These are phyloP conservation scores for Hippocampus kuda DNA, from an alignment of 2,797 vertebrate genomes.

Conservation along the genomic window DNA sequence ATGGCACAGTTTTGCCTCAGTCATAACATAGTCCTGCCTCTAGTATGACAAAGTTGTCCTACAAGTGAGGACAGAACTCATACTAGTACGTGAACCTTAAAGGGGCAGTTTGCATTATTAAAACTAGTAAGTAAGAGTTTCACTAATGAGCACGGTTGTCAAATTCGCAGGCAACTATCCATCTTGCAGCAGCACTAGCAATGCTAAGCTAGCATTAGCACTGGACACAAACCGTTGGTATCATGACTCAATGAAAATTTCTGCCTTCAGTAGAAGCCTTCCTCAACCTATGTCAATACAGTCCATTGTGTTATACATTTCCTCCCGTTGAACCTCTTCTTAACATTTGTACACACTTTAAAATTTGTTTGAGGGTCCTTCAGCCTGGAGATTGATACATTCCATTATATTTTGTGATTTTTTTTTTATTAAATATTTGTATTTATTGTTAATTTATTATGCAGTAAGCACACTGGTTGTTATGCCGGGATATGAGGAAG, in stretches of 20 bases:
- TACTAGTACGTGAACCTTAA: too few relatives aligned
- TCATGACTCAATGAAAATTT: not conserved
- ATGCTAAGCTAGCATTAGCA: too few relatives aligned
- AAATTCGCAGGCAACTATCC: too few relatives aligned
- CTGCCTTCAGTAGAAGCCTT: not conserved
- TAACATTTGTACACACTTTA: not conserved
- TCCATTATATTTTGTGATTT: conserved; percentile 21
- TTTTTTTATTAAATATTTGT: conserved; percentile 26
- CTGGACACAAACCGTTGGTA: too few relatives aligned
- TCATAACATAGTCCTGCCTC: too few relatives aligned
- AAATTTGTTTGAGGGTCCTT: not conserved
- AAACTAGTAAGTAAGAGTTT: too few relatives aligned
- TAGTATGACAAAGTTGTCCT: too few relatives aligned
- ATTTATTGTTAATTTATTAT: conserved; percentile 64
- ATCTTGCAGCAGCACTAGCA: too few relatives aligned
- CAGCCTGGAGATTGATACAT: not conserved
- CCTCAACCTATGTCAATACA: not conserved
- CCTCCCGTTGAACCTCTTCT: not conserved
- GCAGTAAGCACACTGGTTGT: conserved; percentile 21
- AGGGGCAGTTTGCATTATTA: too few relatives aligned
- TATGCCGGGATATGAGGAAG: conserved; percentile 3
- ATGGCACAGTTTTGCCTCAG: too few relatives aligned
- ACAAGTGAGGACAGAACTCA: too few relatives aligned
- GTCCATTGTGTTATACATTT: not conserved
- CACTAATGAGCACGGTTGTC: too few relatives aligned